These are phyloP conservation scores for Euleptes europaea DNA, from an alignment of 2,113 vertebrate genomes.

Conservation along the genomic window DNA sequence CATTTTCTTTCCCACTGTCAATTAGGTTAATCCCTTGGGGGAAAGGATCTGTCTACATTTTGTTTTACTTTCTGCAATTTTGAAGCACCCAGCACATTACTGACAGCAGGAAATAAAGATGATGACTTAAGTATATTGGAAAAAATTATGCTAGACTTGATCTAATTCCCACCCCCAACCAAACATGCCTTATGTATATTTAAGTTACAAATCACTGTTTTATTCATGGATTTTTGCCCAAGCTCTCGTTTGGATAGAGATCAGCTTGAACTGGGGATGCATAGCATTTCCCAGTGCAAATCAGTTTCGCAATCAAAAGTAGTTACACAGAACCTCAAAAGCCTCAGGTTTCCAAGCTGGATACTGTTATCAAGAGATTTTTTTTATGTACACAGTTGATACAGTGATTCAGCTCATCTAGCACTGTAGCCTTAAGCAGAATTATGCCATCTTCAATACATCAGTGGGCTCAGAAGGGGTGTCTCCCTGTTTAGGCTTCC, in stretches of 20 bases:
- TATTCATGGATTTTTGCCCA: not conserved
- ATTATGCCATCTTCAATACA: not conserved
- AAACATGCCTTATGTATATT: too few species aligned
- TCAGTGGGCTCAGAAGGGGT: too few species aligned
- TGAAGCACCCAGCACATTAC: not conserved
- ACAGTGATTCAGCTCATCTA: not conserved
- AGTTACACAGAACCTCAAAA: not conserved
- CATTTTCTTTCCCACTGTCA: not conserved
- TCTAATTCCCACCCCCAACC: too few species aligned
- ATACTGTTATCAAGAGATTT: not conserved
- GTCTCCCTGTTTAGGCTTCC: too few species aligned
- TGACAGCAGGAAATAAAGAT: not conserved
- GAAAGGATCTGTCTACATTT: not conserved
- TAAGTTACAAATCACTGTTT: not conserved
- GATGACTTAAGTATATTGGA: too few species aligned
- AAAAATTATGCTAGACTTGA: too few species aligned
- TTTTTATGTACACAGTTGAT: not conserved
- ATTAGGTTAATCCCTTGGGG: not conserved
- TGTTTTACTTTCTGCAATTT: not conserved
- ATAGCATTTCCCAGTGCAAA: not conserved
- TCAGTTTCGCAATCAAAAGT: not conserved
- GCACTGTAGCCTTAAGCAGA: not conserved
- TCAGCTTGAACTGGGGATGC: not conserved
- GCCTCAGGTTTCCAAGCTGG: not conserved
- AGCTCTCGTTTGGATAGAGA: not conserved